Conservation (phyloP, 1,140 invertebrate genomes). For the Dicyema japonicum region DNA sequence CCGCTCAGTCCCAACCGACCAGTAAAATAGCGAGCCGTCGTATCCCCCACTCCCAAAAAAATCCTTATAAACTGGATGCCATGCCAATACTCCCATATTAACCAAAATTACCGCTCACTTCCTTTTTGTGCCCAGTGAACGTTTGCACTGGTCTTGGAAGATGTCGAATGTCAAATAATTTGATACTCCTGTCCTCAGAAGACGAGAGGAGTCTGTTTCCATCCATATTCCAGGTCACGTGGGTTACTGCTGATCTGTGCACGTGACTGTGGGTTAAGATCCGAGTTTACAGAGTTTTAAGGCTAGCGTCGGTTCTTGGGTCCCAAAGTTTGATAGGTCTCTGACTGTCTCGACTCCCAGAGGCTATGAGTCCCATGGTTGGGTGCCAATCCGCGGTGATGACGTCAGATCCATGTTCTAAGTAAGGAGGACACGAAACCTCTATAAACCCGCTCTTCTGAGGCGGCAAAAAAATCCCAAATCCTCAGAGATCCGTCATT, state of each 20-base stretch:
- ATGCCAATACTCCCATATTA: slow-evolving; percentile 32
- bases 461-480: slow-evolving; percentile 85
- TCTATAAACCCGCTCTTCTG: slow-evolving; percentile 69
- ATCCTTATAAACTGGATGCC: slow-evolving; percentile 84
- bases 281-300: slow-evolving; percentile 26
- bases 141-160: slow-evolving; percentile 60
- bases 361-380: slow-evolving; percentile 67
- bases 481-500: slow-evolving; percentile 89
- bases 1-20: slow-evolving; percentile 89
- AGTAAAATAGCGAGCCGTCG: slow-evolving; percentile 82
- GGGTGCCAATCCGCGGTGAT: slow-evolving; percentile 99
- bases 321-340: slow-evolving; percentile 98
- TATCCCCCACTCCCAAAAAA: slow-evolving; percentile 79
- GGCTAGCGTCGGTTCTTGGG: slow-evolving; percentile 50
- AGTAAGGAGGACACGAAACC: slow-evolving; percentile 25
- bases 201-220: slow-evolving; percentile 97
- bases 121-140: slow-evolving; percentile 87
- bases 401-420: too few relatives aligned
- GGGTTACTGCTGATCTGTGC: slow-evolving; percentile 95
- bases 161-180: slow-evolving; percentile 85
- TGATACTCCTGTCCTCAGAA: slow-evolving; percentile 75
- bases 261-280: slow-evolving; percentile 39
- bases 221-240: slow-evolving; percentile 90
- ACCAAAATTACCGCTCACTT: slow-evolving; percentile 40
- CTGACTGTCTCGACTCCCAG: slow-evolving; percentile 94